These are phyloP conservation scores for Drosophila stalkeri DNA, from an alignment of 2,888 invertebrate genomes.

Conservation along the genomic window DNA sequence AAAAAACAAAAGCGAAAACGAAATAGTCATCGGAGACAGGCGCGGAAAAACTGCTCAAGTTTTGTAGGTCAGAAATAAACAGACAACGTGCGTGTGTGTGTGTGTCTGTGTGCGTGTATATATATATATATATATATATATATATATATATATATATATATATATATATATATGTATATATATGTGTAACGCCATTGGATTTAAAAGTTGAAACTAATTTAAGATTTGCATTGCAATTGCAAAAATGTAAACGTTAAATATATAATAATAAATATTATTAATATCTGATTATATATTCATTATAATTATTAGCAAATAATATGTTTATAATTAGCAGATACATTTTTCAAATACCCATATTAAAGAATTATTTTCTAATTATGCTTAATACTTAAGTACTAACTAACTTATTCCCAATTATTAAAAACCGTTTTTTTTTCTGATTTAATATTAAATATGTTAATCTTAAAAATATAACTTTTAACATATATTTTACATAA, in stretches of 20 bases:
- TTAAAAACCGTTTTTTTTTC: no score
- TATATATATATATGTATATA: not conserved
- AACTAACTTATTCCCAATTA: no score
- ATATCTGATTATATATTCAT: not conserved
- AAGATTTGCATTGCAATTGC: not conserved
- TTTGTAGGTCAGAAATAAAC: constrained; percentile 44
- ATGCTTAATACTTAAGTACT: not conserved
- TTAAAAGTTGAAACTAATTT: constrained; percentile 2
- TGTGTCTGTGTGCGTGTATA: not conserved
- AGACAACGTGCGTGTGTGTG: constrained; percentile 7
- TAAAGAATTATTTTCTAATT: not conserved
- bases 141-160: not conserved
- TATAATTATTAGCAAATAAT: not conserved
- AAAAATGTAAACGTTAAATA: not conserved
- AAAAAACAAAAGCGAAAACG: constrained; percentile 14
- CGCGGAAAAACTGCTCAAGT: constrained; percentile 34
- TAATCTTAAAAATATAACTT: no score
- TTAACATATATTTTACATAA: no score
- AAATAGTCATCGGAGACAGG: constrained; percentile 18
- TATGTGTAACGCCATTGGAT: constrained; percentile 26
- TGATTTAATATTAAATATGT: no score
- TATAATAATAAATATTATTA: not conserved
- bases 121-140: not conserved
- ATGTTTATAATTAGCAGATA: not conserved
- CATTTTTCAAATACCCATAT: not conserved